phyloP scores from a whole-genome alignment of 2,888 invertebrate species.

The Tenthredo notha region DNA sequence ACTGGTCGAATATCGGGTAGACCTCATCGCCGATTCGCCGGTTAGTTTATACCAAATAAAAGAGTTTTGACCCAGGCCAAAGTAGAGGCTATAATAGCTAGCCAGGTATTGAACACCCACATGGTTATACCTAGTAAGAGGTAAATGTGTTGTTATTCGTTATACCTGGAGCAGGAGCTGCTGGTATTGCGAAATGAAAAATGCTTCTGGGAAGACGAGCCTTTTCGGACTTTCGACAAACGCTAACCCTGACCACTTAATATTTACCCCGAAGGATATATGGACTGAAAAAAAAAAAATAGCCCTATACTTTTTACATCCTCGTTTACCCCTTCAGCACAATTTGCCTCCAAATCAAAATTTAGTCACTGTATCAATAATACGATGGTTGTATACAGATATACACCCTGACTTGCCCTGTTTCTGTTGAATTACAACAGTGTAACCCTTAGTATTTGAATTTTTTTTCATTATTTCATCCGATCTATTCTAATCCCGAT shows the following conservation, averaged over 20 bases:
- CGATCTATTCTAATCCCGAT: neutral
- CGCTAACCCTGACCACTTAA: slow-evolving; percentile 8
- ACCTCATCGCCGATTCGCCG: neutral
- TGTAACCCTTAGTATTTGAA: neutral
- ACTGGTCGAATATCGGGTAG: neutral
- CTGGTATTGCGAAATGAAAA: slow-evolving; percentile 49
- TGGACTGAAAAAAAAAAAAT: neutral
- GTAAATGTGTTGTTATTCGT: neutral
- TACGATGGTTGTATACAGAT: no score
- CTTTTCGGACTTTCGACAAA: slow-evolving; percentile 17
- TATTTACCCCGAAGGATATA: slow-evolving; percentile 15
- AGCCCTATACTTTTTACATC: neutral
- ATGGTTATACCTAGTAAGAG: neutral
- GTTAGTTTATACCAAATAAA: neutral
- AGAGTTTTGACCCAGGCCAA: neutral
- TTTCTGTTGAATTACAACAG: no score
- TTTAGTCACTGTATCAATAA: no score
- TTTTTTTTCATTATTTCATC: neutral
- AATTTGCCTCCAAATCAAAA: no score
- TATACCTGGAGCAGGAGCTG: neutral
- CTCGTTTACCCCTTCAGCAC: neutral
- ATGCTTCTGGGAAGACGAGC: slow-evolving; percentile 39
- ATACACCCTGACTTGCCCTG: no score
- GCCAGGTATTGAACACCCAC: neutral
- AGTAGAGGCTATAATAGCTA: neutral